Base-by-base conservation (phyloP, 1,140 invertebrate species). In the Mamestra configurata region DNA sequence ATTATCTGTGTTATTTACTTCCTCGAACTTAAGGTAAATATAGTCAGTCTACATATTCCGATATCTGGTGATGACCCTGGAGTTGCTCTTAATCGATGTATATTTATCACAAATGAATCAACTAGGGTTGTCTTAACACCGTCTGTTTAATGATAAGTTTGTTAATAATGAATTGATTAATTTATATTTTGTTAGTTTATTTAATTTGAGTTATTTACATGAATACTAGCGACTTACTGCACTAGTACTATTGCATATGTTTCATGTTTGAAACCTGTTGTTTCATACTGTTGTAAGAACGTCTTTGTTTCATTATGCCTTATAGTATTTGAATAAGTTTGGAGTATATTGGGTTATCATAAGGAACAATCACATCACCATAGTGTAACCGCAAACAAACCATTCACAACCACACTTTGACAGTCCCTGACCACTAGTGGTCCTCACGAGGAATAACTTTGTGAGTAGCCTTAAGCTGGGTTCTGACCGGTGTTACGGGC, bases 201-300 rank as follows among this genome's bases (percentile, higher is more conserved):
- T 68, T 24, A 64, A 5, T 31, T 20, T 64, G 59, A 64, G 35
- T 37, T 61, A 61, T 64, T 64, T 64, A 64, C 31, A 64, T 40
- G 37, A 64, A 64, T 68, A 13, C 2, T 68, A 46, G 20, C 7
- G 11, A 49, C 10, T 46, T 46, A 49, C 13, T 15, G 64, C 2
- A 10, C 4, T 51, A 49, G 43, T 46, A 46, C 20, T 10, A 46
- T 71, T 20, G 37, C 37, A 66, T 43, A 66, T 71, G 46, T 51
- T 71, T 71, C 20, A 53, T 35, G 35, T 71, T 51, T 31, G 43
- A 49, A 71, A 53, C 27, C 27, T 71, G 68, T 71, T 71, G 68
- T 71, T 70, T 71, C 68, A 35, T 31, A 66, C 68, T 71, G 68
- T 71, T 71, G 68, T 71, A 71, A 18, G 64, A 68, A 46, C 6